Percentiles rank a stretch among this genome's conserved stretches.
Evolutionary conservation across 2,888 invertebrate genomes (phyloP).

Genomic region (Tromatobia lineatoria): DNA sequence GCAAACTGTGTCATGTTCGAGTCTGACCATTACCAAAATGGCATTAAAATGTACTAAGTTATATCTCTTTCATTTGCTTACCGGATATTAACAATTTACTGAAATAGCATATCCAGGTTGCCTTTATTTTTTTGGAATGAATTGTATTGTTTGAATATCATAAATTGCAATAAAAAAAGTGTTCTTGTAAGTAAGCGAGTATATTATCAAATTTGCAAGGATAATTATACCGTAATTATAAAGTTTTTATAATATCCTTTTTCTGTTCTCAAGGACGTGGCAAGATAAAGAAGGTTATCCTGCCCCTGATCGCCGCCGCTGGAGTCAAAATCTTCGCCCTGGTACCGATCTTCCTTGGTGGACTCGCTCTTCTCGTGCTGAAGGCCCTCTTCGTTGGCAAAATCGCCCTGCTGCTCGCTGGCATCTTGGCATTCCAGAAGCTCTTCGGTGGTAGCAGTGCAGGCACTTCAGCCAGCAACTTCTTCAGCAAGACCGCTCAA

Average conservation of each 20-base stretch:
- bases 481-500: constrained; percentile 79
- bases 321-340: constrained; percentile 91
- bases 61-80: neutral
- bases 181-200: neutral
- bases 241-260: neutral
- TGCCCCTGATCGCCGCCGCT: constrained; percentile 89
- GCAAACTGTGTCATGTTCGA: neutral
- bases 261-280: constrained; percentile 88
- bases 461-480: constrained; percentile 73
- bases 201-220: neutral
- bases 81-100: neutral
- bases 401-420: constrained; percentile 91
- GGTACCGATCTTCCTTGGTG: constrained; percentile 90
- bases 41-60: neutral
- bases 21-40: neutral
- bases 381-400: constrained; percentile 93
- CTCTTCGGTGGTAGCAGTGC: constrained; percentile 86
- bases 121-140: neutral
- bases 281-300: constrained; percentile 91
- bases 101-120: neutral
- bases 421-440: constrained; percentile 90
- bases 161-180: neutral
- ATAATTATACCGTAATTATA: neutral
- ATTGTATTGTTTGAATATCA: neutral
- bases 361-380: constrained; percentile 90